Conservation (phyloP, 1,140 invertebrate species). For the Chrysopa pallens region DNA sequence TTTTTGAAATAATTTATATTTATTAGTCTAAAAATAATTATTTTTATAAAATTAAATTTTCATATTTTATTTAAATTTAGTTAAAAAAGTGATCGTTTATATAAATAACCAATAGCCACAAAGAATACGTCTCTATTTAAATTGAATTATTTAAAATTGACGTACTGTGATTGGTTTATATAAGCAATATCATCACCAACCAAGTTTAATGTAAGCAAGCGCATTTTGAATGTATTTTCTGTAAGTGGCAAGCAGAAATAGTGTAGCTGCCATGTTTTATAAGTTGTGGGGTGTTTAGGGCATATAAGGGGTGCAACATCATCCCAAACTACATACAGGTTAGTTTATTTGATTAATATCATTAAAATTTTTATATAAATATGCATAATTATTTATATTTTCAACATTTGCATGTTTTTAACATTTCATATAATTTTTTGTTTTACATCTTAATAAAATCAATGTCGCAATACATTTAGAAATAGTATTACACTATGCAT, state of each 20-base stretch:
- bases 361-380: not conserved
- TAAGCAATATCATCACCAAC: no score
- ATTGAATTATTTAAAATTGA: no score
- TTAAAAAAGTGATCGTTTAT: no score
- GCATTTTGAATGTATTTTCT: not conserved
- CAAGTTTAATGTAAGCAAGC: no score
- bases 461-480: not conserved
- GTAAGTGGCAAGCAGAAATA: not conserved
- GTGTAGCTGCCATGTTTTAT: conserved; percentile 3
- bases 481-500: not conserved
- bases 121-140: no score
- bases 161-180: no score
- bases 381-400: not conserved
- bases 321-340: conserved; percentile 1
- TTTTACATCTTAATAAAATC: not conserved
- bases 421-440: not conserved
- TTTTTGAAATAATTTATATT: no score
- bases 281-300: conserved; percentile 3
- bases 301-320: conserved; percentile 2
- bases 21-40: no score
- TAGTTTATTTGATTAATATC: not conserved
- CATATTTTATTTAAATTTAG: no score
- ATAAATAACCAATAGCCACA: no score
- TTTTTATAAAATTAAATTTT: no score
- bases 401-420: not conserved